phyloP scores from a whole-genome alignment of 2,797 vertebrate species.

The Nyctibius grandis region DNA sequence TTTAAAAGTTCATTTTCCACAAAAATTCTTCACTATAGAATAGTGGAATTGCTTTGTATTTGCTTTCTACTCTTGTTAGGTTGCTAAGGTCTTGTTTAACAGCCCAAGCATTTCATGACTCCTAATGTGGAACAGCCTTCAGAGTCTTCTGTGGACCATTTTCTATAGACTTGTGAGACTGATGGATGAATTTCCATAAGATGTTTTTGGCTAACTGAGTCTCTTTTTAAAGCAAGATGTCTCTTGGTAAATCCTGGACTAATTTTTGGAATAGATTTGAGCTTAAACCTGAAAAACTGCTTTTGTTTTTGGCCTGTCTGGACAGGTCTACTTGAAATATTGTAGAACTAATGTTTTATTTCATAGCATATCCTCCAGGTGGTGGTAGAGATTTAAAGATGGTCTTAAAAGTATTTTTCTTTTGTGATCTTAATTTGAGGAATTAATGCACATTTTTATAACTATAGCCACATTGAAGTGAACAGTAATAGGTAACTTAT shows the following conservation, averaged over 20 bases:
- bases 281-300: background rate
- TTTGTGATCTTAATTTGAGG: background rate
- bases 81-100: background rate
- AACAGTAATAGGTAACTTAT: background rate
- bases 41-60: background rate
- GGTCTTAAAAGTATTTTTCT: background rate
- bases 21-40: background rate
- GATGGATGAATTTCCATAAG: background rate
- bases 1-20: background rate
- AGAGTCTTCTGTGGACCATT: background rate
- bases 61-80: background rate
- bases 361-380: conserved; percentile 50
- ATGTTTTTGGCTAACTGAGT: background rate
- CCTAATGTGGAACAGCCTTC: background rate
- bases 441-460: background rate
- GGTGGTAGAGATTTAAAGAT: conserved; percentile 54
- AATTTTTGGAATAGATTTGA: background rate
- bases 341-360: background rate
- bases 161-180: background rate
- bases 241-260: background rate
- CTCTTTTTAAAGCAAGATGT: background rate
- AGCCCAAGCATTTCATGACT: background rate
- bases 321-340: background rate
- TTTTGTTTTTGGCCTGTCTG: background rate
- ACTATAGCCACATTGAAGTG: background rate